Evolutionary conservation across 2,888 invertebrate species (phyloP), one percentile per base, ranked within the genome.

Genomic region (Drosophila acutilabella): DNA sequence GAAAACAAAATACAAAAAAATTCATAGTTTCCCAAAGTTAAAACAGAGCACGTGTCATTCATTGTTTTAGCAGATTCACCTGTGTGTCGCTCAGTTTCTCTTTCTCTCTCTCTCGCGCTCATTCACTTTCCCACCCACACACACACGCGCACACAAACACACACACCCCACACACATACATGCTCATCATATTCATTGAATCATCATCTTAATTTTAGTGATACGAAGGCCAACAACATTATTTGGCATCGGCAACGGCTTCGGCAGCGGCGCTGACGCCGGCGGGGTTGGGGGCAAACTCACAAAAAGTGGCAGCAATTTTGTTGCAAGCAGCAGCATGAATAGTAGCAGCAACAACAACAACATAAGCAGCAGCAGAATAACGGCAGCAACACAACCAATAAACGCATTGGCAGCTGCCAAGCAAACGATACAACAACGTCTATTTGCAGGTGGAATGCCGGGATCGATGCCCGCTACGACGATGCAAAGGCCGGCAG

Each of bases 181-280:
- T 72, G 66, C 75, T 72, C 75, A 85, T 82, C 82, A 85, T 87
- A 84, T 73, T 89, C 87, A 90, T 90, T 90, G 84, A 86, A 88
- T 91, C 91, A 88, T 88, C 86, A 91, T 91, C 89, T 91, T 89
- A 86, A 90, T 92, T 92, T 91, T 92, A 92, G 92, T 91, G 90
- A 91, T 92, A 90, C 92, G 92, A 89, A 95, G 95, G 93, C 96
- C 96, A 57, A 71, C 87, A 81, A 71, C 87, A 65, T 81, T 85
- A 65, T 82, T 83, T 80, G 91, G 91, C 88, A 86, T 80, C 79
- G 83, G 86, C 80, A 79, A 74, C 60, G 84, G 81, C 69, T 73
- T 57, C 67, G 66, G 71, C 71, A 95, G 57, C 47, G 64, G 65
- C 66, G 64, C 48, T 62, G 68, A 57, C 38, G 67, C 41, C 53